phyloP scores from a whole-genome alignment of 1,140 invertebrate genomes.

The Apis cerana region DNA sequence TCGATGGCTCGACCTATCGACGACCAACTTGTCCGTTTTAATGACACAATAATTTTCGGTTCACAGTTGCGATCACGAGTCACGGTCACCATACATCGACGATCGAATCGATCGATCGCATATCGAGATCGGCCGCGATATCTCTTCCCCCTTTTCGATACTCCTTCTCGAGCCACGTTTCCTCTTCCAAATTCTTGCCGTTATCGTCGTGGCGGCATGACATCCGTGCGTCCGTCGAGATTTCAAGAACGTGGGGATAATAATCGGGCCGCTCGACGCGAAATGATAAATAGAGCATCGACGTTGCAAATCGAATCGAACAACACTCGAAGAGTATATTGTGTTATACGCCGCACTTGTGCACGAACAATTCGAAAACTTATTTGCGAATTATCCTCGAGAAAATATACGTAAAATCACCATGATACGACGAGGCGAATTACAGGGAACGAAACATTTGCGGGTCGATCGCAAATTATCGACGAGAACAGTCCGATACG shows the following conservation, averaged over 20 bases:
- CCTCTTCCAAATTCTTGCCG: not conserved
- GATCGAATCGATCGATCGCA: not conserved
- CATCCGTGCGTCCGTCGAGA: not conserved
- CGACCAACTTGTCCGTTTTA: not conserved
- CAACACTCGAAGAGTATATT: not conserved
- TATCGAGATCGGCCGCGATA: no score
- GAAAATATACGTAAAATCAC: not conserved
- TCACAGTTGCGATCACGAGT: not conserved
- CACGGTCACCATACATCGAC: not conserved
- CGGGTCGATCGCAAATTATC: slow-evolving; percentile 6
- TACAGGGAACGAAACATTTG: not conserved
- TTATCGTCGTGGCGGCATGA: not conserved
- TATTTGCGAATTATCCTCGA: not conserved
- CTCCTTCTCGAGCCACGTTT: not conserved
- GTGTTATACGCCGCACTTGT: not conserved
- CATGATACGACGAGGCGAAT: not conserved
- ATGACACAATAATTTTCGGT: no score
- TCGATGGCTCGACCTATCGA: not conserved
- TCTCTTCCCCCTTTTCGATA: not conserved
- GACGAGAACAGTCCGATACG: slow-evolving; percentile 16
- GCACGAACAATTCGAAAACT: not conserved
- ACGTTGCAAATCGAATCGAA: not conserved
- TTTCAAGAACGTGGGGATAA: not conserved
- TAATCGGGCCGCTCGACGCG: not conserved
- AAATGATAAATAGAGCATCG: not conserved